These are phyloP conservation scores for Sarcophilus harrisii DNA, from an alignment of 2,797 vertebrate species.

Conservation along the genomic window DNA sequence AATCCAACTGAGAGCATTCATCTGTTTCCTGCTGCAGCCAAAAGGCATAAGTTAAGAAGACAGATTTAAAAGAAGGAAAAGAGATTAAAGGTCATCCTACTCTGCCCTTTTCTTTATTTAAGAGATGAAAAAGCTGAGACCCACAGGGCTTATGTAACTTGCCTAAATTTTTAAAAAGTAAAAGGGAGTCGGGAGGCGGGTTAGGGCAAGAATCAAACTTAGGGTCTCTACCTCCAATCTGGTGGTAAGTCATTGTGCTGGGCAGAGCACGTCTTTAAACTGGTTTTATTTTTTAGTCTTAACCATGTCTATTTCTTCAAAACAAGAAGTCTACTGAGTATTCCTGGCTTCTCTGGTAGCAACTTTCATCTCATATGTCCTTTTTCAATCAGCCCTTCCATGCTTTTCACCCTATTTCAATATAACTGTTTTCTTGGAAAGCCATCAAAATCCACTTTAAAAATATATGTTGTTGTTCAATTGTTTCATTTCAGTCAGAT, in stretches of 20 bases:
- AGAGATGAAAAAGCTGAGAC: background rate
- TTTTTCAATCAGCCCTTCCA: background rate
- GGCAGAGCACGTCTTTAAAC: background rate
- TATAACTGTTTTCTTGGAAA: background rate
- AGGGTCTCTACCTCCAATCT: background rate
- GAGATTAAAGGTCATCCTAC: background rate
- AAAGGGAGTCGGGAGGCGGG: background rate
- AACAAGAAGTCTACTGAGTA: background rate
- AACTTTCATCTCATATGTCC: background rate
- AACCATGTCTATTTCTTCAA: background rate
- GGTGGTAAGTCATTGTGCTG: background rate
- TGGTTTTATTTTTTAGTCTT: background rate
- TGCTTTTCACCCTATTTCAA: background rate
- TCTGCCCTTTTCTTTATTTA: background rate
- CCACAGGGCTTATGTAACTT: background rate
- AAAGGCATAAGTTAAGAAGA: background rate
- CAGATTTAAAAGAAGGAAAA: background rate
- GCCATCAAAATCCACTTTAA: background rate
- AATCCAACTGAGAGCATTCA: background rate
- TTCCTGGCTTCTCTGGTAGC: background rate
- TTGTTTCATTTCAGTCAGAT: background rate
- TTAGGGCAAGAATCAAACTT: background rate
- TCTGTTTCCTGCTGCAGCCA: background rate
- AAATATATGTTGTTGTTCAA: background rate
- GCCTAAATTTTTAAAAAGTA: background rate